A percentile compares a stretch with the other conserved stretches of the same genome.
phyloP scores from a whole-genome alignment of 2,888 invertebrate genomes.

The Geophilus truncorum region DNA sequence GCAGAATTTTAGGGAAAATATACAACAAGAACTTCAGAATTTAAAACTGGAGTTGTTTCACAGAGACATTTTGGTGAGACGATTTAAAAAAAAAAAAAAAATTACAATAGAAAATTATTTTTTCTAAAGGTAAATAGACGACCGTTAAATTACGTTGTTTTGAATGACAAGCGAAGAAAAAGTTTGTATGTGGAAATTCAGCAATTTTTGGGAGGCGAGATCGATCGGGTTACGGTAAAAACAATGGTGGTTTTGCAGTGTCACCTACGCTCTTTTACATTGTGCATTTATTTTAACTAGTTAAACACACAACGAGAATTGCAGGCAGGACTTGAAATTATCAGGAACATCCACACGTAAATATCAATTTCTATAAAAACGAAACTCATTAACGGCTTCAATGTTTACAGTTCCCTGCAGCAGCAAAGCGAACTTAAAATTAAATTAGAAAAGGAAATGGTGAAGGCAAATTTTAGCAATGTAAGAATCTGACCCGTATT shows the following conservation, averaged over 20 bases:
- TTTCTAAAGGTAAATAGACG: neutral
- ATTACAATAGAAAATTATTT: neutral
- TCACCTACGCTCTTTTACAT: too few relatives aligned
- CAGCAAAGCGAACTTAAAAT: neutral
- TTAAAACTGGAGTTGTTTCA: neutral
- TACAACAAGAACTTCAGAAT: neutral
- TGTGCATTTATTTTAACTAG: neutral
- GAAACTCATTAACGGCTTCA: too few relatives aligned
- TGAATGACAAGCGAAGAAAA: neutral
- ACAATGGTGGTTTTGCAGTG: too few relatives aligned
- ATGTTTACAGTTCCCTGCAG: neutral
- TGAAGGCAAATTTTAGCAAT: neutral
- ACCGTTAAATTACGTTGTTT: neutral
- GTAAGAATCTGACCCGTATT: neutral
- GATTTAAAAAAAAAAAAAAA: neutral
- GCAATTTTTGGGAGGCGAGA: neutral
- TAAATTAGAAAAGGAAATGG: neutral
- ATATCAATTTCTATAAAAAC: neutral
- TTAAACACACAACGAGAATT: neutral
- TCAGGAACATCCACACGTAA: neutral
- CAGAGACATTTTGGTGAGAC: neutral
- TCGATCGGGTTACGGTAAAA: neutral
- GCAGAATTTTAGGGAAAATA: neutral
- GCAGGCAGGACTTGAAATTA: neutral
- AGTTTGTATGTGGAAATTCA: neutral